A percentile compares a stretch with the other conserved stretches of the same genome.
Conservation (phyloP, 2,113 vertebrate species). For the Thermophis baileyi region DNA sequence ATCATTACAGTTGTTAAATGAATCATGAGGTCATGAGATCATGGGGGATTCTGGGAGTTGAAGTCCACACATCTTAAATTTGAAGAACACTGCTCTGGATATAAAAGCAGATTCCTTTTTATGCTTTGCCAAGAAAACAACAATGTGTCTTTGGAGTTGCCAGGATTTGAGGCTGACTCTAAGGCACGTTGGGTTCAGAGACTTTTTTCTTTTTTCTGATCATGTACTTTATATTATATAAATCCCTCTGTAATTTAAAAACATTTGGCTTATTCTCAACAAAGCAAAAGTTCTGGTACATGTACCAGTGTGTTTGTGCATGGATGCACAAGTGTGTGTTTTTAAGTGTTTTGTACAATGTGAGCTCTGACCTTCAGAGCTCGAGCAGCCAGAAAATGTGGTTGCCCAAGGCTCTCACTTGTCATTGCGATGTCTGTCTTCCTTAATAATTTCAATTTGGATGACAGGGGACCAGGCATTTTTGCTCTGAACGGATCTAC, state of each 20-base stretch:
- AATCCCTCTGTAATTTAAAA: not conserved
- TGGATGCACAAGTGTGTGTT: not conserved
- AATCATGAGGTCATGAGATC: not conserved
- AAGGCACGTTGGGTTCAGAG: not conserved
- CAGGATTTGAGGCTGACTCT: not conserved
- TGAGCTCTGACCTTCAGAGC: constrained; percentile 68
- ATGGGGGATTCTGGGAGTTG: not conserved
- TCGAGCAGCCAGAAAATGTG: constrained; percentile 68
- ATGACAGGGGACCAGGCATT: constrained; percentile 68
- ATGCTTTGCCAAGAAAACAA: not conserved
- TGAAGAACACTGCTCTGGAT: not conserved
- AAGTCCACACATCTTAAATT: not conserved
- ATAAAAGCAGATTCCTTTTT: not conserved
- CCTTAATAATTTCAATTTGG: constrained; percentile 72
- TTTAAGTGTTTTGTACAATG: constrained; percentile 53
- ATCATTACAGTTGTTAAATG: not conserved
- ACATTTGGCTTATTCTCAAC: not conserved
- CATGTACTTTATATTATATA: not conserved
- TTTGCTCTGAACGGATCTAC: constrained; percentile 64
- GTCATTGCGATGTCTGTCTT: constrained; percentile 66
- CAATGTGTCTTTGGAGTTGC: not conserved
- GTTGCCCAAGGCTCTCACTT: constrained; percentile 55
- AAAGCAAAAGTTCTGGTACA: constrained; percentile 33
- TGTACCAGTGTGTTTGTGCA: not conserved
- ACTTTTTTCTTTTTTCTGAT: not conserved